phyloP scores from a whole-genome alignment of 2,888 invertebrate genomes.

The Heteromyza rotundicornis region DNA sequence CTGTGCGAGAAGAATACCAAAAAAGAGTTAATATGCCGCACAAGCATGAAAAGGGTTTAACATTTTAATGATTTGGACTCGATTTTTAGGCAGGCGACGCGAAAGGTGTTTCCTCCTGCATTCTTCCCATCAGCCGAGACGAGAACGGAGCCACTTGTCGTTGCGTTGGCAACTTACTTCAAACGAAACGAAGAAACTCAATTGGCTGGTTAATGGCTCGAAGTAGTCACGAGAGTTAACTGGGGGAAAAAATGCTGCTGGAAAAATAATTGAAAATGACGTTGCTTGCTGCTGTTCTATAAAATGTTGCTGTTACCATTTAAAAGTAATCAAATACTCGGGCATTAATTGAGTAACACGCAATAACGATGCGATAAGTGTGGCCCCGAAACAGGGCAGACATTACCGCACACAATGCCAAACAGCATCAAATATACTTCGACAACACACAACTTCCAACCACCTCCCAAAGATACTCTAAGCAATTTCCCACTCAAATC shows the following conservation, averaged over 20 bases:
- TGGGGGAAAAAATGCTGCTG: no score
- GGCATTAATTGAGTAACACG: slow-evolving; percentile 8
- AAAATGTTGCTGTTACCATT: slow-evolving; percentile 14
- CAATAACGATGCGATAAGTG: slow-evolving; percentile 4
- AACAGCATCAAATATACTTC: no score
- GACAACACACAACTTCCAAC: no score
- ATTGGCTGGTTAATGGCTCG: no score
- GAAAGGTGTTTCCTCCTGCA: not conserved
- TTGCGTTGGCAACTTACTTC: not conserved
- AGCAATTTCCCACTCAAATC: no score
- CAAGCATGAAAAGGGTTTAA: slow-evolving; percentile 36
- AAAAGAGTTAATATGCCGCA: slow-evolving; percentile 20
- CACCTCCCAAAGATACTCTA: no score
- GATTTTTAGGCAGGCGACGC: not conserved
- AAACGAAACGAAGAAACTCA: no score
- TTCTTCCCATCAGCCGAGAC: no score
- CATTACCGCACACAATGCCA: no score
- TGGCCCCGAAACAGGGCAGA: no score
- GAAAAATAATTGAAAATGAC: slow-evolving; percentile 22
- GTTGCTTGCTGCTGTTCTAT: slow-evolving; percentile 6
- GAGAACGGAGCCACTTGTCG: not conserved
- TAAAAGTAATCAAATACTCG: slow-evolving; percentile 20
- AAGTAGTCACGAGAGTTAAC: no score
- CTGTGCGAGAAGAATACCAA: slow-evolving; percentile 9
- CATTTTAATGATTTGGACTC: slow-evolving; percentile 30